These are phyloP conservation scores for Phyllotis vaccarum DNA, from an alignment of 2,797 vertebrate species.

Conservation along the genomic window DNA sequence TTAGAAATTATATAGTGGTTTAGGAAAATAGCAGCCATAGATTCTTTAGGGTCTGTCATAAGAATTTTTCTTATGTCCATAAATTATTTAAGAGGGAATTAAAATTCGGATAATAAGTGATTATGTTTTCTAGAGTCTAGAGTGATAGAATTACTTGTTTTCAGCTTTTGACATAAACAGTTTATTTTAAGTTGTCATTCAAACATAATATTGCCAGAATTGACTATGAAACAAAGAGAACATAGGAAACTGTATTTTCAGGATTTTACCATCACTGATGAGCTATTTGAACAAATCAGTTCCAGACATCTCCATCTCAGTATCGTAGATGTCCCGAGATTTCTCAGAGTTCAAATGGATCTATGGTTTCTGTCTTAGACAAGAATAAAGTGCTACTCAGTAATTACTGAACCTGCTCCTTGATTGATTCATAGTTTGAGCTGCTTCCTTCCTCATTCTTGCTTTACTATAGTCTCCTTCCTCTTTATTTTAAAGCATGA, in stretches of 20 bases:
- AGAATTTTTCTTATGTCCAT: neutral
- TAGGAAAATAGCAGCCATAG: neutral
- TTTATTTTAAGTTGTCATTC: neutral
- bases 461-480: neutral
- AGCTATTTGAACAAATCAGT: neutral
- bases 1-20: neutral
- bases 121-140: neutral
- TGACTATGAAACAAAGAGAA: neutral
- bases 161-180: neutral
- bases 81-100: neutral
- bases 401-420: neutral
- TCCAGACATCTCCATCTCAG: neutral
- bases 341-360: neutral
- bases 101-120: neutral
- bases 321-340: neutral
- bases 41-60: neutral
- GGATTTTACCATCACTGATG: neutral
- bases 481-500: neutral
- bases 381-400: neutral
- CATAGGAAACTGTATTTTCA: neutral
- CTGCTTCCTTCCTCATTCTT: neutral
- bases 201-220: neutral
- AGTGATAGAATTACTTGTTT: neutral
- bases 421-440: neutral
- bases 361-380: neutral